Conservation (phyloP, 2,888 invertebrate species). For the Orchesella flavescens region DNA sequence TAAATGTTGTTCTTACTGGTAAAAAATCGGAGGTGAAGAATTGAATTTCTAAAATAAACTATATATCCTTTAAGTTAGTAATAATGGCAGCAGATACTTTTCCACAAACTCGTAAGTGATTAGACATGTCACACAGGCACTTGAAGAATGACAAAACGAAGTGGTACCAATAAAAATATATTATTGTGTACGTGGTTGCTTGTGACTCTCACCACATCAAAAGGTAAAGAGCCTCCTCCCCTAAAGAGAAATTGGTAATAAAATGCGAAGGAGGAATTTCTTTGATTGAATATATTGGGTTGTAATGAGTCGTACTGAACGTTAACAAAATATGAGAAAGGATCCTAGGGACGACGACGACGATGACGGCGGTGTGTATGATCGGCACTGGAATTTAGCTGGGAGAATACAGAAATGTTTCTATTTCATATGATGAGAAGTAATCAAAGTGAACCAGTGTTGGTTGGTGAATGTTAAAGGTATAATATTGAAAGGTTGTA, state of each 20-base stretch:
- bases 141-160: too few species aligned
- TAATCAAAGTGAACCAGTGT: background rate
- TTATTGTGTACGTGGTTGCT: too few species aligned
- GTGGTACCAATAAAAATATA: too few species aligned
- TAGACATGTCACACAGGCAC: too few species aligned
- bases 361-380: background rate
- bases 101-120: too few species aligned
- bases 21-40: too few species aligned
- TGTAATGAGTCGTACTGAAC: background rate
- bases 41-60: too few species aligned
- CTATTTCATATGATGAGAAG: conserved; percentile 8
- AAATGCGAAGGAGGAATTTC: background rate
- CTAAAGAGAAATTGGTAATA: background rate
- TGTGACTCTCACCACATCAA: too few species aligned
- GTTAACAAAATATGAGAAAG: background rate
- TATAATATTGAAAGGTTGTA: background rate
- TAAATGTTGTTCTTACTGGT: too few species aligned
- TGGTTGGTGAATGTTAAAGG: background rate
- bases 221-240: background rate
- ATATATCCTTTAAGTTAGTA: too few species aligned
- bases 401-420: background rate
- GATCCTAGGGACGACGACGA: background rate
- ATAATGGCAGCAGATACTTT: too few species aligned
- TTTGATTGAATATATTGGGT: conserved; percentile 7
- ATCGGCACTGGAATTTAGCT: conserved; percentile 24